Conservation (phyloP, 2,113 vertebrate species). For the Cercopithecus mona region DNA sequence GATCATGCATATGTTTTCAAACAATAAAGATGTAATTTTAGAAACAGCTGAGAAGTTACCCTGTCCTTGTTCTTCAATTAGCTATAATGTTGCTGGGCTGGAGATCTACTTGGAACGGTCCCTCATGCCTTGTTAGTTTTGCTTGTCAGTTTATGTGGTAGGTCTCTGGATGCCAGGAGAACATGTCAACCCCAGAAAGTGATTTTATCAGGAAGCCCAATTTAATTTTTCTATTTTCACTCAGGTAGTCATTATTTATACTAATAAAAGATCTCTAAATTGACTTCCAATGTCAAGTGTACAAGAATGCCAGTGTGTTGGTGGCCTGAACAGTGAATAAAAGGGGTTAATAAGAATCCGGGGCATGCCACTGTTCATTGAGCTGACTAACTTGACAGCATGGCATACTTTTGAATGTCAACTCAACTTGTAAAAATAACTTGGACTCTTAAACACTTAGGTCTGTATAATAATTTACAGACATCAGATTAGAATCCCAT, state of each 20-base stretch:
- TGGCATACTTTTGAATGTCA: constrained; percentile 57
- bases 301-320: neutral
- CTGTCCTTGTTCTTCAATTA: constrained; percentile 50
- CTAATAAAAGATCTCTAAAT: constrained; percentile 32
- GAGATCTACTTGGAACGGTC: neutral
- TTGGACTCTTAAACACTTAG: constrained; percentile 68
- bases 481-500: constrained; percentile 73
- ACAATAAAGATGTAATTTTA: constrained; percentile 60
- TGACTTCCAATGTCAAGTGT: neutral
- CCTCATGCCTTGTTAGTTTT: constrained; percentile 32
- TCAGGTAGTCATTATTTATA: neutral
- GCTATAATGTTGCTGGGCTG: neutral
- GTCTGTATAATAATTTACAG: constrained; percentile 77
- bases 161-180: neutral
- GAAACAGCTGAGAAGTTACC: constrained; percentile 4
- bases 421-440: constrained; percentile 70
- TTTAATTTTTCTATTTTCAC: constrained; percentile 50
- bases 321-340: neutral
- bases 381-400: neutral
- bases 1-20: constrained; percentile 9
- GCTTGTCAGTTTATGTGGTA: constrained; percentile 24
- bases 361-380: neutral
- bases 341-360: constrained; percentile 13
- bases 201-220: constrained; percentile 39
- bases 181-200: constrained; percentile 9